A percentile compares a stretch with the other conserved stretches of the same genome.
Evolutionary conservation across 2,113 vertebrate genomes (phyloP).

Genomic region (Arizona elegans): DNA sequence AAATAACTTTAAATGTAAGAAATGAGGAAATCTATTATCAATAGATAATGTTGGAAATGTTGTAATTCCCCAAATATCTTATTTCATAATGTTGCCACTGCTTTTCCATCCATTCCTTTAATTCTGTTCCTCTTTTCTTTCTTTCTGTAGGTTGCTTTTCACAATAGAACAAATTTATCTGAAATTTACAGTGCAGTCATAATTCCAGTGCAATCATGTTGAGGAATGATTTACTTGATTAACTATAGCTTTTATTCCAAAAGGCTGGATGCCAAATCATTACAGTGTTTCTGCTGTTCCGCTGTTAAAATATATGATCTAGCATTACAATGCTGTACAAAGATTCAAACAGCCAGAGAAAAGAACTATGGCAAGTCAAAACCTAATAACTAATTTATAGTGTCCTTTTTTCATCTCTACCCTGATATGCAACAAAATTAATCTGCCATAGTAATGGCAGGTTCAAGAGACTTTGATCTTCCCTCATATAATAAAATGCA

Average conservation of each 20-base stretch:
- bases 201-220: slow-evolving; percentile 55
- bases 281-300: slow-evolving; percentile 67
- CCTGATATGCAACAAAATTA: slow-evolving; percentile 59
- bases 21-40: neutral
- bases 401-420: slow-evolving; percentile 60
- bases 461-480: slow-evolving; percentile 47
- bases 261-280: slow-evolving; percentile 63
- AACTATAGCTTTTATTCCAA: slow-evolving; percentile 58
- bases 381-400: slow-evolving; percentile 66
- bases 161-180: slow-evolving; percentile 61
- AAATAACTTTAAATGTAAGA: neutral
- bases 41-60: slow-evolving; percentile 30
- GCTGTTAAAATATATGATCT: slow-evolving; percentile 70
- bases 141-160: slow-evolving; percentile 49
- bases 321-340: slow-evolving; percentile 64
- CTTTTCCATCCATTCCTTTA: neutral
- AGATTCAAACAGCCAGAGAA: slow-evolving; percentile 58
- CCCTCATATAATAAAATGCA: slow-evolving; percentile 42
- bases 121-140: no score
- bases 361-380: slow-evolving; percentile 64
- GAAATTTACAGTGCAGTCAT: slow-evolving; percentile 63
- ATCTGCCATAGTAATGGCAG: slow-evolving; percentile 41
- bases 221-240: slow-evolving; percentile 65
- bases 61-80: slow-evolving; percentile 20
- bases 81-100: slow-evolving; percentile 31